Evolutionary conservation across 2,797 vertebrate species (phyloP).

Genomic region (Danio choprae): DNA sequence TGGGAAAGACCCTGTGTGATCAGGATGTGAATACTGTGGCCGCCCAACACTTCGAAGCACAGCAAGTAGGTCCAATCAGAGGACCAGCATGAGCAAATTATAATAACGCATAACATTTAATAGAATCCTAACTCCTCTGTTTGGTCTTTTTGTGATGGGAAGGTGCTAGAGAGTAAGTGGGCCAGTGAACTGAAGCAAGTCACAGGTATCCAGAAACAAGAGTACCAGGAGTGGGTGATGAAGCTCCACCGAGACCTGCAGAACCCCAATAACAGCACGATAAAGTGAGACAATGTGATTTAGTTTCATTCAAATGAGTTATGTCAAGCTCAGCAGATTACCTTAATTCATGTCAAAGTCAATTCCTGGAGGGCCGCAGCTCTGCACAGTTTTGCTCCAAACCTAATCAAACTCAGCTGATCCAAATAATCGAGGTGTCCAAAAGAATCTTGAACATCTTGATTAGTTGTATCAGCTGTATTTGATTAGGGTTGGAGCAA

Average conservation of each 20-base stretch:
- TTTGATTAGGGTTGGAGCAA: too few species aligned
- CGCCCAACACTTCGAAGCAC: conserved; percentile 94
- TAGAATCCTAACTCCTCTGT: background rate
- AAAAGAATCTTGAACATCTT: too few species aligned
- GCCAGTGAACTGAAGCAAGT: conserved; percentile 93
- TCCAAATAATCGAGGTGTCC: too few species aligned
- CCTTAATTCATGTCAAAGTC: too few species aligned
- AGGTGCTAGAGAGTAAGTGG: conserved; percentile 97
- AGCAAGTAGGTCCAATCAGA: conserved; percentile 82
- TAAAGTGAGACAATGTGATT: conserved; percentile 79
- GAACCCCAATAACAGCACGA: conserved; percentile 91
- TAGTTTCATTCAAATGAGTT: background rate
- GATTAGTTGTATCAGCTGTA: too few species aligned
- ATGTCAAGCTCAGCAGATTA: too few species aligned
- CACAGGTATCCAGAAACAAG: conserved; percentile 93
- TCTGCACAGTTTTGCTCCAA: too few species aligned
- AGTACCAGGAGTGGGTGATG: conserved; percentile 98
- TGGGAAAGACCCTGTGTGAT: conserved; percentile 92
- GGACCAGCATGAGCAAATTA: background rate
- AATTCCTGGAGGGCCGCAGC: too few species aligned
- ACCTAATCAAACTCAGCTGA: too few species aligned
- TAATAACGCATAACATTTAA: background rate
- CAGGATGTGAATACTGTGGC: conserved; percentile 95
- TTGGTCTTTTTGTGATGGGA: conserved; percentile 82
- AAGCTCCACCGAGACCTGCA: conserved; percentile 95